Percentiles rank a stretch among this genome's conserved stretches.
Conservation (phyloP, 2,113 vertebrate genomes). For the Brachyhypopomus gauderio region DNA sequence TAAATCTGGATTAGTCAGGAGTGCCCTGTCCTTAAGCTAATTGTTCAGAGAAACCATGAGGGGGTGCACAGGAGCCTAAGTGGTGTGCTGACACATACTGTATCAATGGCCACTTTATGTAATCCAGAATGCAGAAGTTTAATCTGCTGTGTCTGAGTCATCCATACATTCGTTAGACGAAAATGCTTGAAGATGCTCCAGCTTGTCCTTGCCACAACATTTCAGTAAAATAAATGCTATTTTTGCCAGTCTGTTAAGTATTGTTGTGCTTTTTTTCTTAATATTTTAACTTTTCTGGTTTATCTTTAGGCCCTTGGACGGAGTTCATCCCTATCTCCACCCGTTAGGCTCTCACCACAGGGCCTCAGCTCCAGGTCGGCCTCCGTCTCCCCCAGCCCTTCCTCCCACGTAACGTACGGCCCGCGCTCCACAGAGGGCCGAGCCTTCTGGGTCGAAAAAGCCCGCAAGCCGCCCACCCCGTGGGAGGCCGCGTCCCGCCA, state of each 20-base stretch:
- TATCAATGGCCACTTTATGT: constrained; percentile 30
- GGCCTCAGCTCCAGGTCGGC: constrained; percentile 65
- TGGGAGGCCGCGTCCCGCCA: constrained; percentile 91
- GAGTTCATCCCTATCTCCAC: constrained; percentile 80
- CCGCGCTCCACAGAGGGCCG: constrained; percentile 58
- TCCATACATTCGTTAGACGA: not conserved
- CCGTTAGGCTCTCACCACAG: constrained; percentile 68
- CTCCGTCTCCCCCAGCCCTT: constrained; percentile 69
- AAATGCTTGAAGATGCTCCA: not conserved
- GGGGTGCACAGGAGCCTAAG: not conserved
- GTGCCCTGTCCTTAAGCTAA: constrained; percentile 19
- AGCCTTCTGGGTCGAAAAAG: constrained; percentile 65
- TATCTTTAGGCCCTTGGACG: constrained; percentile 66
- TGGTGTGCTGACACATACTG: constrained; percentile 22
- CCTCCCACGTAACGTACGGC: constrained; percentile 61
- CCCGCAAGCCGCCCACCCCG: constrained; percentile 79
- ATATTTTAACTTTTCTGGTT: constrained; percentile 60
- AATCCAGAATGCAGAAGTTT: too few relatives aligned
- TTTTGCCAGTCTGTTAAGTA: not conserved
- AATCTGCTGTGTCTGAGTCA: not conserved
- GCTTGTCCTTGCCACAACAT: not conserved
- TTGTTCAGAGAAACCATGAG: constrained; percentile 50
- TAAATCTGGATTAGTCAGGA: constrained; percentile 36
- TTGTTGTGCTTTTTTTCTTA: constrained; percentile 23
- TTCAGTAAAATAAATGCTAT: not conserved